Conservation (phyloP, 2,888 invertebrate genomes). For the Eristalis intricaria region DNA sequence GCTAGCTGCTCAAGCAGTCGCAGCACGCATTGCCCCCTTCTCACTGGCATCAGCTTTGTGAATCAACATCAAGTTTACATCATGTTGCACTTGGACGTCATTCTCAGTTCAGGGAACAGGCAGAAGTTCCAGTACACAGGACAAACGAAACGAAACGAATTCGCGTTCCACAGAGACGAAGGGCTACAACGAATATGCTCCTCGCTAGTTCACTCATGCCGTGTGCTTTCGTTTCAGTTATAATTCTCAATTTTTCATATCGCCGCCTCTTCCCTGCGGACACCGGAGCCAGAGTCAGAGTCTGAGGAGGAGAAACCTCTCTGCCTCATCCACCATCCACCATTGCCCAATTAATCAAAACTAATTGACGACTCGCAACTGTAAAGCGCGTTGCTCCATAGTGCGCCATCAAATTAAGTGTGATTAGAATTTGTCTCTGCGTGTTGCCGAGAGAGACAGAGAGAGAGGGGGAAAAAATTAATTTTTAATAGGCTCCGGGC, state of each 20-base stretch:
- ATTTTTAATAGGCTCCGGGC: too few species aligned
- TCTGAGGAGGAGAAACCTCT: background rate
- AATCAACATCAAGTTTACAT: background rate
- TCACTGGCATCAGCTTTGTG: background rate
- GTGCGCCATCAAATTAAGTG: slow-evolving; percentile 4
- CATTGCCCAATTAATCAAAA: slow-evolving; percentile 40
- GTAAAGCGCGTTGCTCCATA: background rate
- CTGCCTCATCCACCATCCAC: background rate
- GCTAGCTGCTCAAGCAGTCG: background rate
- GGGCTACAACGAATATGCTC: background rate
- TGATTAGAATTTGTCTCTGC: slow-evolving; percentile 18
- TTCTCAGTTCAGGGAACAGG: background rate
- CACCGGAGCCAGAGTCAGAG: too few species aligned
- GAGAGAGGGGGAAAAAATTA: too few species aligned
- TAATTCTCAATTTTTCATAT: too few species aligned
- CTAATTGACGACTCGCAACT: slow-evolving; percentile 33
- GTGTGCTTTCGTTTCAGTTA: background rate
- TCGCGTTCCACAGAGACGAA: background rate
- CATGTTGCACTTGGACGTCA: background rate
- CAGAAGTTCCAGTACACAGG: background rate
- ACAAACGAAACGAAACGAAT: background rate
- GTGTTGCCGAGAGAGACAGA: background rate
- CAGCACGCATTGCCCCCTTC: background rate
- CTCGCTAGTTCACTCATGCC: too few species aligned
- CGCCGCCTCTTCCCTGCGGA: too few species aligned